A percentile compares a stretch with the other conserved stretches of the same genome.
phyloP scores from a whole-genome alignment of 2,113 vertebrate species.

The Solea senegalensis region DNA sequence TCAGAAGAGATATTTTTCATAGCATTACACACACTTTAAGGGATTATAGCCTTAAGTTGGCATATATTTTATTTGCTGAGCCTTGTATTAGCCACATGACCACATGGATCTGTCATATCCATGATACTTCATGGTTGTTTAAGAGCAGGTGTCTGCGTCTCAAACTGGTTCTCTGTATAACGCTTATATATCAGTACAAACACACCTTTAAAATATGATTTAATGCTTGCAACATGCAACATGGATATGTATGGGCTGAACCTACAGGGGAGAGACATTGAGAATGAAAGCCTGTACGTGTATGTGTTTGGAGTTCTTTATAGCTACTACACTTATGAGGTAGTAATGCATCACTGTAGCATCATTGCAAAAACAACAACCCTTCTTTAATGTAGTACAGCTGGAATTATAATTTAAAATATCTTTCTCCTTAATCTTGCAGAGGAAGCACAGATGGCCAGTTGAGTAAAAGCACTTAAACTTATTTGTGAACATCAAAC shows the following conservation, averaged over 20 bases:
- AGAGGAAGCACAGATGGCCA: conserved; percentile 41
- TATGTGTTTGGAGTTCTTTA: conserved; percentile 42
- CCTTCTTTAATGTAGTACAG: conserved; percentile 51
- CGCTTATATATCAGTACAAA: no score
- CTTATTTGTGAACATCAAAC: conserved; percentile 42
- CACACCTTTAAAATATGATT: background rate
- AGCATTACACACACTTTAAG: no score
- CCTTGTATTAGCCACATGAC: no score
- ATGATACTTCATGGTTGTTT: no score
- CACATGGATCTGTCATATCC: no score
- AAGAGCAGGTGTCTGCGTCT: no score
- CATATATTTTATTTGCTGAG: no score
- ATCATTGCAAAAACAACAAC: conserved; percentile 28
- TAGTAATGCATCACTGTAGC: conserved; percentile 48
- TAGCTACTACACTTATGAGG: conserved; percentile 41
- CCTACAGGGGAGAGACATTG: conserved; percentile 21
- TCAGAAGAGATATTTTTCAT: no score
- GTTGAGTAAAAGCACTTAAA: conserved; percentile 18
- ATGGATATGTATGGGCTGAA: background rate
- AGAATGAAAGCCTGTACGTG: conserved; percentile 18
- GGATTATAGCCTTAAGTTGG: no score
- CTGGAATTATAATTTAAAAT: conserved; percentile 55
- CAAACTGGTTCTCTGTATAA: no score
- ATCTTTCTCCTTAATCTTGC: conserved; percentile 55
- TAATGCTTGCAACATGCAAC: conserved; percentile 29